Base-by-base conservation (phyloP, 23 tunicate species). In the Aplidium turbinatum region DNA sequence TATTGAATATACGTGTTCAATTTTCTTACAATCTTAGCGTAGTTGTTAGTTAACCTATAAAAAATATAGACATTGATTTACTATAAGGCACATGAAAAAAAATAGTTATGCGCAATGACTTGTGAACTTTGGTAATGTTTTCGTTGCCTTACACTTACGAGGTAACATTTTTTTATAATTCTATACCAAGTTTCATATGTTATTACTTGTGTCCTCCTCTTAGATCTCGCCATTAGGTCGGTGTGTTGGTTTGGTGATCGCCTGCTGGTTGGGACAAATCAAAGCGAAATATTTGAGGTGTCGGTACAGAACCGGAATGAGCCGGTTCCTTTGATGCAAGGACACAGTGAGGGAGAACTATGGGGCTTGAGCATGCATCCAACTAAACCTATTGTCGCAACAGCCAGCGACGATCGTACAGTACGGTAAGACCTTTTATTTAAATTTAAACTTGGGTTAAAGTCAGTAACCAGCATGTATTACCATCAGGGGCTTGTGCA, bases 341-440 rank as follows among this genome's bases (percentile, higher is more conserved):
- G 96, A 18, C 99, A 95, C 52, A 69, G 86, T 5, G 99, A 95
- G 72, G 99, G 99, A 40, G 99, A 95, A 69, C 61, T 95, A 54
- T 95, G 99, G 99, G 99, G 99, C 11, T 60, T 95, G 30, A 74
- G 80, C 19, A 72, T 90, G 27, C 99, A 94, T 63, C 83, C 84
- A 9, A 60, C 36, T 0, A 76, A 79, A 58, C 76, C 75, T 4
- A 68, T 88, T 22, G 99, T 86, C 0, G 99, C 87, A 2, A 95
- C 99, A 30, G 96, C 92, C 0, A 80, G 96, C 62, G 99, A 95
- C 35, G 99, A 95, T 68, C 68, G 63, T 27, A 61, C 85, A 31
- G 91, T 83, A 13, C 69, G 91, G 91, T 70, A 58, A 55, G 77
- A n/a, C n/a, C n/a, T n/a, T n/a, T n/a, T n/a, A n/a, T n/a, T n/a